Percentiles rank a stretch among this genome's conserved stretches.
Evolutionary conservation across 1,140 invertebrate genomes (phyloP).

Genomic region (Ips nitidus): DNA sequence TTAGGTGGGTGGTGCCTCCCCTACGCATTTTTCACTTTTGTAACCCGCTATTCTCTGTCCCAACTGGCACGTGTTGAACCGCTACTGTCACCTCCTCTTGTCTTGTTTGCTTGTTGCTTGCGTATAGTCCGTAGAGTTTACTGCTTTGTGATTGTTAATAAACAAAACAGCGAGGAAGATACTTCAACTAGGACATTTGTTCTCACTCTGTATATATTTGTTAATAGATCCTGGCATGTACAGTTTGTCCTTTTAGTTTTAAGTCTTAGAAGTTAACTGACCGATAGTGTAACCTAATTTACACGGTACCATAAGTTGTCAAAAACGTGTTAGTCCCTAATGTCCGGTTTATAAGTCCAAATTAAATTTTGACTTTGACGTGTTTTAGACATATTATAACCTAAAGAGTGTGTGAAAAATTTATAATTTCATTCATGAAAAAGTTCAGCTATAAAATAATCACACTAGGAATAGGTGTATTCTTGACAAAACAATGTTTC

Average conservation of each 20-base stretch:
- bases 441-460: no score
- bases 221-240: not conserved
- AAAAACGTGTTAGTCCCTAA: no score
- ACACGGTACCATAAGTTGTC: no score
- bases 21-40: constrained; percentile 1
- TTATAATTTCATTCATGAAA: no score
- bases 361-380: no score
- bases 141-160: constrained; percentile 1
- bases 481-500: no score
- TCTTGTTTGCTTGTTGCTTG: constrained; percentile 35
- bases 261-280: no score
- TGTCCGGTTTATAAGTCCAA: no score
- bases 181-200: not conserved
- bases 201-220: not conserved
- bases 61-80: constrained; percentile 59
- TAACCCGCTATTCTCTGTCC: constrained; percentile 53
- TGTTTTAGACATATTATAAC: no score
- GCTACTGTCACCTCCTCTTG: constrained; percentile 36
- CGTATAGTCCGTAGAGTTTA: constrained; percentile 8
- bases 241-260: not conserved
- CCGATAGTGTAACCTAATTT: no score
- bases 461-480: no score
- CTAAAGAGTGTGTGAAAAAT: no score
- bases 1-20: constrained; percentile 5
- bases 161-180: not conserved